Percentiles rank a stretch among this genome's conserved stretches.
These are phyloP conservation scores for Origma solitaria DNA, from an alignment of 2,113 vertebrate genomes.

Conservation along the genomic window DNA sequence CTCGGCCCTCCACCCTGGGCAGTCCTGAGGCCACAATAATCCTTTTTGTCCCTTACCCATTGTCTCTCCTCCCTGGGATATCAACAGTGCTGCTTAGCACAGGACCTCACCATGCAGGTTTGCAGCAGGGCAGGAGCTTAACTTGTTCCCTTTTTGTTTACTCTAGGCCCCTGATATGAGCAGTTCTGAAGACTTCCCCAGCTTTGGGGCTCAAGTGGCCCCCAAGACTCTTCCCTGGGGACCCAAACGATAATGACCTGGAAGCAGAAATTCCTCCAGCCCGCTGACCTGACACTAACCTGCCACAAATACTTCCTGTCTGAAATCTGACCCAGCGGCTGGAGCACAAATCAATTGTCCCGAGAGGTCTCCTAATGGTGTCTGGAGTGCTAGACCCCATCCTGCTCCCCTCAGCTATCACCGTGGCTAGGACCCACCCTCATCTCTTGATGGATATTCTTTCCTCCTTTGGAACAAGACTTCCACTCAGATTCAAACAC, in stretches of 20 bases:
- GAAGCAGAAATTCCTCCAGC: conserved; percentile 67
- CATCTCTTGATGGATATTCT: conserved; percentile 51
- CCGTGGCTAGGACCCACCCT: conserved; percentile 46
- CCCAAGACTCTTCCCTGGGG: conserved; percentile 94
- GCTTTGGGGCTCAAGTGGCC: conserved; percentile 92
- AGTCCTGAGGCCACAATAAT: neutral
- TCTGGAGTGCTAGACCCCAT: conserved; percentile 58
- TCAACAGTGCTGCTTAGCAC: neutral
- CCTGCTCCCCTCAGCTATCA: conserved; percentile 60
- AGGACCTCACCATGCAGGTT: neutral
- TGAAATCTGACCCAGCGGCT: conserved; percentile 71
- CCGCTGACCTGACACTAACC: conserved; percentile 63
- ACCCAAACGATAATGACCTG: conserved; percentile 90
- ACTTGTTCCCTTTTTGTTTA: conserved; percentile 50
- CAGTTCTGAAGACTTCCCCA: conserved; percentile 98
- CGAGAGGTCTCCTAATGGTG: conserved; percentile 74
- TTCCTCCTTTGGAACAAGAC: conserved; percentile 44
- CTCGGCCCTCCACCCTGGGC: neutral
- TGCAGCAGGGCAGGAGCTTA: neutral
- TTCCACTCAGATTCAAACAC: conserved; percentile 62
- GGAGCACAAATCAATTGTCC: conserved; percentile 66
- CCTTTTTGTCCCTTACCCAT: neutral
- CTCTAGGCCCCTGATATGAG: conserved; percentile 95
- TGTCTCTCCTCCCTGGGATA: neutral
- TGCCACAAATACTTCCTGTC: conserved; percentile 62